A percentile compares a stretch with the other conserved stretches of the same genome.
Conservation (phyloP, 2,113 vertebrate species). For the Gopherus evgoodei region DNA sequence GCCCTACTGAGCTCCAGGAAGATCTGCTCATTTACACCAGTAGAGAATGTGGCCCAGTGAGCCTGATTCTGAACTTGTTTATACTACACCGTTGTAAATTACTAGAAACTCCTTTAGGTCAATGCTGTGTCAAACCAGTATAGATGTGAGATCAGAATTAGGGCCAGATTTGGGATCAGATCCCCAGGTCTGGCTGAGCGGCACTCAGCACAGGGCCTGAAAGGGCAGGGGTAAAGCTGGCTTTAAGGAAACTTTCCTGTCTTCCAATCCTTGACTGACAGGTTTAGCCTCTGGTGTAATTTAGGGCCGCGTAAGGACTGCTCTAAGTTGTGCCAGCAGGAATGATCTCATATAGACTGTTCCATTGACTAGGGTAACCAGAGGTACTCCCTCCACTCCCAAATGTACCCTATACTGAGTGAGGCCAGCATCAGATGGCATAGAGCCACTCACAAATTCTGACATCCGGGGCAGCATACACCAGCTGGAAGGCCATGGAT, state of each 20-base stretch:
- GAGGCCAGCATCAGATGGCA: background rate
- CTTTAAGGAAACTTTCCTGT: background rate
- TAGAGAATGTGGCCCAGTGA: background rate
- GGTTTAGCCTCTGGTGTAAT: background rate
- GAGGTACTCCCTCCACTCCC: background rate
- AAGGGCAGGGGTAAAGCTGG: background rate
- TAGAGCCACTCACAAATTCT: background rate
- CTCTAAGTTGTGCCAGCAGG: background rate
- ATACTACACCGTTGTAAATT: background rate
- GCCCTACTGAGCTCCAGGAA: background rate
- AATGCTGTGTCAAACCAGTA: background rate
- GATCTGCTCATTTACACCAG: background rate
- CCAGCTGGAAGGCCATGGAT: background rate
- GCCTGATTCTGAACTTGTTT: background rate
- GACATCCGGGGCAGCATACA: accelerated
- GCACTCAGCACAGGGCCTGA: background rate
- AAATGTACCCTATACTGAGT: background rate
- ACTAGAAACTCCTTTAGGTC: background rate
- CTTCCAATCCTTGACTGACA: background rate
- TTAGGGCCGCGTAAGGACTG: background rate
- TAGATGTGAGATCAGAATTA: background rate
- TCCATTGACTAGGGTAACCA: background rate
- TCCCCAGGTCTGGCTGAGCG: background rate
- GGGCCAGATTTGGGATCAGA: background rate
- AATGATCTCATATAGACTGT: background rate